Evolutionary conservation across 1,140 invertebrate species (phyloP).

Genomic region (Zaprionus nigranus): DNA sequence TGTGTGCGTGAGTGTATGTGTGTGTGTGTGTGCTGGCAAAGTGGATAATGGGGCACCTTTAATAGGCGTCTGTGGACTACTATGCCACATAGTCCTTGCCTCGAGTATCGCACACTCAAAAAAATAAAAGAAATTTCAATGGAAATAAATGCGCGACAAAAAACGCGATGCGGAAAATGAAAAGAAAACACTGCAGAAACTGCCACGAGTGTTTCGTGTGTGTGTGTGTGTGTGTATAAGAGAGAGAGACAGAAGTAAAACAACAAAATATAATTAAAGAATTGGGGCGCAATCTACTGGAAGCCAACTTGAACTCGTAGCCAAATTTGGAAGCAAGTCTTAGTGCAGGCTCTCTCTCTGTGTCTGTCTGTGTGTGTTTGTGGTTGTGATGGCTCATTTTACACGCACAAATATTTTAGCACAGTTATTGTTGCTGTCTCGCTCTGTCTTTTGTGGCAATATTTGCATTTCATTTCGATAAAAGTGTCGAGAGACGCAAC

Average conservation of each 20-base stretch:
- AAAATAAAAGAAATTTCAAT: conserved; percentile 16
- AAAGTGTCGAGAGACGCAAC: conserved; percentile 40
- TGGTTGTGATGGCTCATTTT: conserved; percentile 53
- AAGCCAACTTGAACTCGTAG: conserved; percentile 24
- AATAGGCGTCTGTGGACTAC: conserved; percentile 27
- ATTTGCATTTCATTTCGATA: conserved; percentile 71
- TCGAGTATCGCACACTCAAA: background rate
- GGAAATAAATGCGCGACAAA: conserved; percentile 28
- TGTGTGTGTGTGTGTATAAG: conserved; percentile 2
- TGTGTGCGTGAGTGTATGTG: conserved; percentile 46
- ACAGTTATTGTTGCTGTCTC: conserved; percentile 20
- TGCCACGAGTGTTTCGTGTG: background rate
- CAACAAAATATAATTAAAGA: conserved; percentile 49
- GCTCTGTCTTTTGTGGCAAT: conserved; percentile 42
- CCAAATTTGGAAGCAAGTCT: conserved; percentile 21
- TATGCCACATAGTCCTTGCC: conserved; percentile 21
- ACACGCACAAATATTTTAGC: conserved; percentile 62
- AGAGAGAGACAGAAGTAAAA: conserved; percentile 19
- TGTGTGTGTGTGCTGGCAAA: conserved; percentile 5
- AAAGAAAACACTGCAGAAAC: conserved; percentile 66
- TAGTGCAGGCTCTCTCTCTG: background rate
- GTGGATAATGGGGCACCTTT: conserved; percentile 32
- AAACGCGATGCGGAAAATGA: conserved; percentile 50
- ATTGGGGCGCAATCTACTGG: conserved; percentile 35
- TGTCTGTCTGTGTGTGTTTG: conserved; percentile 12